Evolutionary conservation across 2,888 invertebrate genomes (phyloP), one percentile per base, ranked within the genome.

Genomic region (Andricus quercusramuli): DNA sequence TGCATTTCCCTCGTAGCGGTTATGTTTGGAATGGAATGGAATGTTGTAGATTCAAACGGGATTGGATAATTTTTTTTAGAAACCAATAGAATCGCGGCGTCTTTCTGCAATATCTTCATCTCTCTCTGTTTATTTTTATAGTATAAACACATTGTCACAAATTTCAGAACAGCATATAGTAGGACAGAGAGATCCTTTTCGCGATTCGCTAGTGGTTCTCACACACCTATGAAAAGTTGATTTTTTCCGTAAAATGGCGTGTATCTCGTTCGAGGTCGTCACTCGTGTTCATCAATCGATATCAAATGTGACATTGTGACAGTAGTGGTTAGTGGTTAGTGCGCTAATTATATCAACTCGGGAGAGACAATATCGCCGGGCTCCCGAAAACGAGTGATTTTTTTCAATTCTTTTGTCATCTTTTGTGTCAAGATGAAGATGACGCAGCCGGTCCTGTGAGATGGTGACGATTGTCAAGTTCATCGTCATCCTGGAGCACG

Each of bases 401-500:
- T 70, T 70, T 70, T 47, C 68, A 41, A 11, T 44, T 47, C 44
- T 41, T 70, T 70, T 70, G 70, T 70, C 70, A 51, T 51, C 32
- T 74, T 56, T 74, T 74, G 29, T 70, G 29, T 70, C 51, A 70
- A 70, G 70, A 74, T 74, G 74, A 56, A 74, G 22, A 22, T 68
- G 32, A 37, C 51, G 29, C 56, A 56, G 74, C 44, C 67, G 68
- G 44, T 68, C 37, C 68, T 17, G 22, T 68, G 25, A 68, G 56
- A 70, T 70, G 70, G 51, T 56, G 74, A 74, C 56, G 56, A 56
- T 74, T 9, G 32, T 74, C 17, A 32, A 62, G 25, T 29, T 62
- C 62, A 62, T 29, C 62, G 56, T 74, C 32, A 56, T 51, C 47
- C n/a, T 47, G 11, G 56, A 74, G 32, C 32, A 74, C 51, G 32